phyloP scores from a whole-genome alignment of 64 coral and sea anemone species.

The Montipora capricornis region DNA sequence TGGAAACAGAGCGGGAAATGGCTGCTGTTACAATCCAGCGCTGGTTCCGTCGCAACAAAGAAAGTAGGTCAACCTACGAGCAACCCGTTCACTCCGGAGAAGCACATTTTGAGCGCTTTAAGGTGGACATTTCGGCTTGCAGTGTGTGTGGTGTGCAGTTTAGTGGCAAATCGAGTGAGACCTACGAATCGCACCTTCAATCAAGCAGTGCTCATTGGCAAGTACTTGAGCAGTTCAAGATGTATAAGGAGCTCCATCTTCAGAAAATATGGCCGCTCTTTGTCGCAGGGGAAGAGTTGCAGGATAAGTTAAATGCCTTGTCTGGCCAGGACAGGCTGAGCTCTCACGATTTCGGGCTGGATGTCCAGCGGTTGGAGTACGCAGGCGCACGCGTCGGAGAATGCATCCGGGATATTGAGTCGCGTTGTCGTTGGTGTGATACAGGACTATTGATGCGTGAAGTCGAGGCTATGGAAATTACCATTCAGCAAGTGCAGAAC shows the following conservation, averaged over 20 bases:
- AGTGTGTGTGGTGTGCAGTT: constrained; percentile 58
- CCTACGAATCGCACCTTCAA: constrained; percentile 32
- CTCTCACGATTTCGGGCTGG: constrained; percentile 62
- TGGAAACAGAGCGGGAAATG: constrained; percentile 36
- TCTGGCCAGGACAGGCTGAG: constrained; percentile 17
- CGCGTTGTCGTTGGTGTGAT: constrained; percentile 56
- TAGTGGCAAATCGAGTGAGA: constrained; percentile 6
- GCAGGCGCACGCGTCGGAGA: constrained; percentile 46
- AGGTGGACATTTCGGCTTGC: constrained; percentile 65
- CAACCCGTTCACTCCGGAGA: neutral
- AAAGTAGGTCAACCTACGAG: neutral
- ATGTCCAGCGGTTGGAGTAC: constrained; percentile 63
- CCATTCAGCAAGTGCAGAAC: constrained; percentile 35
- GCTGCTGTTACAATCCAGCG: constrained; percentile 67
- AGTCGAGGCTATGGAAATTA: constrained; percentile 27
- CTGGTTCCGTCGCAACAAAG: constrained; percentile 39
- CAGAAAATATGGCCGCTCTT: constrained; percentile 53
- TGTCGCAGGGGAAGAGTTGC: constrained; percentile 10
- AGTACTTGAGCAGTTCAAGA: constrained; percentile 5
- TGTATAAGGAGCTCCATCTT: constrained; percentile 43
- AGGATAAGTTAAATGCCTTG: constrained; percentile 32
- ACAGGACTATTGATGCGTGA: constrained; percentile 19
- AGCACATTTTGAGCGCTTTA: constrained; percentile 61
- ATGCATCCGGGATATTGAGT: constrained; percentile 54
- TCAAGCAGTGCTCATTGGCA: constrained; percentile 28